Base-by-base conservation (phyloP, 1,140 invertebrate species). In the Conopomorpha cramerella region DNA sequence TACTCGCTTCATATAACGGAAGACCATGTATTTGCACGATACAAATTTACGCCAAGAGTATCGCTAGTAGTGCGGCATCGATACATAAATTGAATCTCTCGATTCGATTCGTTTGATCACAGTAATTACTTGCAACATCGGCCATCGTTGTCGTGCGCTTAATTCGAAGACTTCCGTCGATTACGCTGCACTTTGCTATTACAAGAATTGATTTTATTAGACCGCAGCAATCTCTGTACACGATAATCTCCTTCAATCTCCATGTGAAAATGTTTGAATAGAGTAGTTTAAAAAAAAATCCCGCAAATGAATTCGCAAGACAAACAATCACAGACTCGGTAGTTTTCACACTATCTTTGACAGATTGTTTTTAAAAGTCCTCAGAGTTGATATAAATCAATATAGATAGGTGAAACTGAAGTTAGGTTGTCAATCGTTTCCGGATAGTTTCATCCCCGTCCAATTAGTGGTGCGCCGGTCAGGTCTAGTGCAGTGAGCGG, bases 11-110 rank as follows among this genome's bases (percentile, higher is more conserved):
- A n/a, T n/a, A n/a, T n/a, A n/a, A n/a, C n/a, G n/a, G n/a, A n/a
- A n/a, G n/a, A n/a, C n/a, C n/a, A n/a, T n/a, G n/a, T n/a, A n/a
- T n/a, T n/a, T n/a, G n/a, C n/a, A n/a, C n/a, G n/a, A n/a, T n/a
- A n/a, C n/a, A n/a, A n/a, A n/a, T n/a, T n/a, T n/a, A n/a, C n/a
- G n/a, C n/a, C n/a, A n/a, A n/a, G n/a, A n/a, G n/a, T n/a, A n/a
- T n/a, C n/a, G n/a, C n/a, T n/a, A n/a, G n/a, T n/a, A n/a, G n/a
- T n/a, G 34, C 31, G 42, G 49, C 49, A 50, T 49, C 49, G 46
- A 59, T 59, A 51, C 43, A 51, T 59, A 55, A 59, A 53, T 53
- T 47, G 34, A 41, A 47, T 55, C 50, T 53, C 53, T 42, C 48
- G 48, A 53, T 49, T 50, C 38, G 38, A 49, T 49, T 42, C 44